These are phyloP conservation scores for Epistrophella euchroma DNA, from an alignment of 2,888 invertebrate species.

Conservation along the genomic window DNA sequence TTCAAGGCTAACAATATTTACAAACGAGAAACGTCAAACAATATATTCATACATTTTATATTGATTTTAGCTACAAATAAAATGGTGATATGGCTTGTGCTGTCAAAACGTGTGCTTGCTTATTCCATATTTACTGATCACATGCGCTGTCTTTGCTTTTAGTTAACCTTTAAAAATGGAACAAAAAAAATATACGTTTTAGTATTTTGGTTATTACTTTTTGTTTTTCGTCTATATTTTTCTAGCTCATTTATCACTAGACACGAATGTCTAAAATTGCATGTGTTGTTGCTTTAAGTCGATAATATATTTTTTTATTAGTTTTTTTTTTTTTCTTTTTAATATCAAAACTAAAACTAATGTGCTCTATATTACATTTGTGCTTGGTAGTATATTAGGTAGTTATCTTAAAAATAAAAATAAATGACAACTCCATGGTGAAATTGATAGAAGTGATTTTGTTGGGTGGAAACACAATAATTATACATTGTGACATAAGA, in stretches of 20 bases:
- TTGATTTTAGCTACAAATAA: background rate
- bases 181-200: background rate
- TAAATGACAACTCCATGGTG: conserved; percentile 38
- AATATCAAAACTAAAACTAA: background rate
- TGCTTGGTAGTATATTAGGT: background rate
- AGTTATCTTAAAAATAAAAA: background rate
- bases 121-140: conserved; percentile 45
- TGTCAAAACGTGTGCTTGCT: conserved; percentile 46
- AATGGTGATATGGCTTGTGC: conserved; percentile 1
- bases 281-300: conserved; percentile 1
- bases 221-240: background rate
- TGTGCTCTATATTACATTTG: background rate
- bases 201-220: background rate
- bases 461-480: conserved; percentile 37
- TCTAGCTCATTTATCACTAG: background rate
- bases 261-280: conserved; percentile 13
- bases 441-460: conserved; percentile 36
- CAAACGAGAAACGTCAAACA: conserved; percentile 32
- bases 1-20: conserved; percentile 64
- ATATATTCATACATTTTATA: background rate
- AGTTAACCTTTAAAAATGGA: conserved; percentile 34
- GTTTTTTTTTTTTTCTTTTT: background rate
- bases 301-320: background rate
- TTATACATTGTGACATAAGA: conserved; percentile 53
- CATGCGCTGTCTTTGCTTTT: conserved; percentile 27